Evolutionary conservation across 2,888 invertebrate genomes (phyloP), one percentile per base, ranked within the genome.

Genomic region (Pediacus dermestoides): DNA sequence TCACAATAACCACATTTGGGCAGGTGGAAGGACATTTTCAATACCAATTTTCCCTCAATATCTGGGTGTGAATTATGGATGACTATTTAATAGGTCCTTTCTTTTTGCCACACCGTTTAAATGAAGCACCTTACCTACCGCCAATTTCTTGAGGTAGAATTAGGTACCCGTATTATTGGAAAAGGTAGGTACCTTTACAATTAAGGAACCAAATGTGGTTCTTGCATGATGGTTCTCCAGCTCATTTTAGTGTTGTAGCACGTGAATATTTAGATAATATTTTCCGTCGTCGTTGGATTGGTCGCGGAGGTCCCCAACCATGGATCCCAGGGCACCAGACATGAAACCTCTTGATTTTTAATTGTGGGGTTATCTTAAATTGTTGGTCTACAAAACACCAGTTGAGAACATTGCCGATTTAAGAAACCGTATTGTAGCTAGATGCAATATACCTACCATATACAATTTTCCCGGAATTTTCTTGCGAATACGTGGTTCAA

Each of bases 141-240:
- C 13, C 7, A 6, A 2, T 18, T 16, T 37, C 15, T 28, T 15
- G 22, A 32, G 18, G 9, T 8, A 15, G 13, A 12, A 14, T 32
- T 49, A n/a, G n/a, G n/a, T n/a, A 25, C 42, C 42, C 32, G 35
- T 12, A 21, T 41, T 46, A 12, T 34, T 46, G 23, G 44, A 52
- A 37, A 39, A 51, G 32, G n/a, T n/a, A n/a, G n/a, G 37, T 55
- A 33, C 36, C 46, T 42, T 37, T 49, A 23, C 38, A 37, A 42
- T 43, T 42, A 13, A 38, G 50, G 39, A 45, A 35, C 37, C 50
- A 62, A 60, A 49, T 55, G 47, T 50, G 51, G 47, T 53, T 46
- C 39, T 42, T 48, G 44, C 45, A 49, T 15, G 33, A 70, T 68
- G 48, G 53, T 23, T 49, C 45, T 13, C 50, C 48, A 41, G 42